A percentile compares a stretch with the other conserved stretches of the same genome.
Conservation (phyloP, 2,888 invertebrate species). For the Morpho helenor region DNA sequence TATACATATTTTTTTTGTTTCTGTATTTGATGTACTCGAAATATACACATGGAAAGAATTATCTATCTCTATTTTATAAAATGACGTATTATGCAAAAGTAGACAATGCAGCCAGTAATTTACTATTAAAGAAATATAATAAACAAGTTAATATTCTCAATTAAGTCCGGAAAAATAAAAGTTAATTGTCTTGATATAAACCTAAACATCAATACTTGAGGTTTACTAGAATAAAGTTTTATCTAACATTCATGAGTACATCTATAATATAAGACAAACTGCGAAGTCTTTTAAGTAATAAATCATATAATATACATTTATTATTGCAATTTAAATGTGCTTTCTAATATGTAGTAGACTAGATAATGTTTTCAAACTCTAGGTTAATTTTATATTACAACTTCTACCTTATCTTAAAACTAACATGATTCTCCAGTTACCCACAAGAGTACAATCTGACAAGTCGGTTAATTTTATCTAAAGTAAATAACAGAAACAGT, state of each 20-base stretch:
- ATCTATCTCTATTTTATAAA: too few relatives aligned
- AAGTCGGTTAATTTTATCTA: too few relatives aligned
- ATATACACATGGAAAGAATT: not conserved
- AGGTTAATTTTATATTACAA: slow-evolving; percentile 9
- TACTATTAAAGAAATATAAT: too few relatives aligned
- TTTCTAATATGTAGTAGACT: slow-evolving; percentile 14
- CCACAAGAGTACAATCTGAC: too few relatives aligned
- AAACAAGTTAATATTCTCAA: too few relatives aligned
- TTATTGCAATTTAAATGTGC: slow-evolving; percentile 17
- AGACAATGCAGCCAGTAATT: not conserved
- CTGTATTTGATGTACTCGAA: slow-evolving; percentile 21
- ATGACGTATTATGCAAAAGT: not conserved
- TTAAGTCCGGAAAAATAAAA: too few relatives aligned
- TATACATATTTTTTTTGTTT: slow-evolving; percentile 34
- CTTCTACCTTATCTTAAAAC: slow-evolving; percentile 7
- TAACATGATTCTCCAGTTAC: not conserved
- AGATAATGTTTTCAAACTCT: slow-evolving; percentile 14
- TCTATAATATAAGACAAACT: slow-evolving; percentile 3
- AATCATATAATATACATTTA: slow-evolving; percentile 8
- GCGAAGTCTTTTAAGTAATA: slow-evolving; percentile 9
- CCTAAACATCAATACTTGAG: not conserved
- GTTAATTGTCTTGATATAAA: too few relatives aligned
- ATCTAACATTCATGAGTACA: not conserved
- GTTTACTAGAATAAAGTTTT: not conserved
- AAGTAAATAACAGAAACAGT: too few relatives aligned